A percentile compares a stretch with the other conserved stretches of the same genome.
phyloP scores from a whole-genome alignment of 2,888 invertebrate genomes.

The Parnassius orleans region DNA sequence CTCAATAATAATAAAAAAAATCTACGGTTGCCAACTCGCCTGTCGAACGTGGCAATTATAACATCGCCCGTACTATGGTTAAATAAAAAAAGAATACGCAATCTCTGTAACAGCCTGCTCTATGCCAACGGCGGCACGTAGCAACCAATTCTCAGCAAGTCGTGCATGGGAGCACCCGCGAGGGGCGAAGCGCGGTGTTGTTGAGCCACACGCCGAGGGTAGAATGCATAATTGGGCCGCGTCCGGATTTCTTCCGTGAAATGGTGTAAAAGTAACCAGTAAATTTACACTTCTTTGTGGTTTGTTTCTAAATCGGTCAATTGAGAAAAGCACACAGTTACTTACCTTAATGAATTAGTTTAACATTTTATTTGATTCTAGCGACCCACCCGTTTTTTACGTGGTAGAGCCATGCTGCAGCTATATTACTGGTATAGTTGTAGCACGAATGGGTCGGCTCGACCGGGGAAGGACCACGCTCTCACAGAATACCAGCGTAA shows the following conservation, averaged over 20 bases:
- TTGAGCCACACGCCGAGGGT: conserved; percentile 27
- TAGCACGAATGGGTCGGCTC: no score
- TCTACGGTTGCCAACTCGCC: no score
- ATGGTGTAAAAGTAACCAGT: conserved; percentile 17
- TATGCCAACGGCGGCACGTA: conserved; percentile 15
- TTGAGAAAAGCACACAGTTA: background rate
- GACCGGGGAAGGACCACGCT: no score
- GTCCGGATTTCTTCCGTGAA: conserved; percentile 33
- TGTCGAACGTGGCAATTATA: no score
- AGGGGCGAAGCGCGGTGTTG: background rate
- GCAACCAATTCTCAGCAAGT: conserved; percentile 22
- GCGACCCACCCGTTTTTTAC: no score
- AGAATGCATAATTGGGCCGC: conserved; percentile 37
- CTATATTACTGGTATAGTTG: no score
- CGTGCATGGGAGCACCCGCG: conserved; percentile 7
- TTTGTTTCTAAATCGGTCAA: conserved; percentile 18
- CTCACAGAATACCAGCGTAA: no score
- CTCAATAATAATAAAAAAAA: no score
- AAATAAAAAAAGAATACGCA: background rate
- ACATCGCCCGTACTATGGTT: no score
- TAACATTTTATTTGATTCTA: no score
- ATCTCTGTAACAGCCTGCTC: conserved; percentile 21
- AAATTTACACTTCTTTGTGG: conserved; percentile 16
- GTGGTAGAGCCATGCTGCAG: no score
- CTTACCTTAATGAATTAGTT: background rate